Conservation (phyloP, 2,888 invertebrate genomes). For the Steinernema scapterisci region DNA sequence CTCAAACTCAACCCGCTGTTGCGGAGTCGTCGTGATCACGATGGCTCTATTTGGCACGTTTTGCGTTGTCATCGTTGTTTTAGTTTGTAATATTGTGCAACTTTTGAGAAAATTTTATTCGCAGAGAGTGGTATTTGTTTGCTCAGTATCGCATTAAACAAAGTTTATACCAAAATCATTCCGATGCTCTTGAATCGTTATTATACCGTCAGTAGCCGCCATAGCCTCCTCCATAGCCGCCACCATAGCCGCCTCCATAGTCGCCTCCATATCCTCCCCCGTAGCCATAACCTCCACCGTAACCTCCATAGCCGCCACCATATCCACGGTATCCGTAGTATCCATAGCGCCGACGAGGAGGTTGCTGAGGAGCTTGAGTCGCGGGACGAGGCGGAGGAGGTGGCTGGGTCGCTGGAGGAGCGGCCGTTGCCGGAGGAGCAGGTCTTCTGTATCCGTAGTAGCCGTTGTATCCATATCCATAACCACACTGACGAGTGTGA, state of each 20-base stretch:
- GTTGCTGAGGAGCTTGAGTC: neutral
- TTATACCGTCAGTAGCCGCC: too few relatives aligned
- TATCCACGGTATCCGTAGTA: neutral
- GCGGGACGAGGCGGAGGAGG: neutral
- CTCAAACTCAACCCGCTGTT: neutral
- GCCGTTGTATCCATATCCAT: neutral
- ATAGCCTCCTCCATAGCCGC: slow-evolving; percentile 5
- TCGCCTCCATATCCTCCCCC: slow-evolving; percentile 7
- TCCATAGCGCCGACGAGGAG: neutral
- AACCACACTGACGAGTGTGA: neutral
- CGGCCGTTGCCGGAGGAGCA: neutral
- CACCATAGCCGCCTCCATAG: slow-evolving; percentile 14
- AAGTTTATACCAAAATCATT: too few relatives aligned
- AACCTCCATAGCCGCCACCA: neutral
- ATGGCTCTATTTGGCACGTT: too few relatives aligned
- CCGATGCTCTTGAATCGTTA: too few relatives aligned
- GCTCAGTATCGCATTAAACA: too few relatives aligned
- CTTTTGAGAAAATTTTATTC: too few relatives aligned
- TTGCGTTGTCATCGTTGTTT: too few relatives aligned
- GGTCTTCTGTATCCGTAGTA: slow-evolving; percentile 21
- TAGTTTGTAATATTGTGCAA: too few relatives aligned
- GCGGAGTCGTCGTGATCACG: too few relatives aligned
- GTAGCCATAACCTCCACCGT: slow-evolving; percentile 3
- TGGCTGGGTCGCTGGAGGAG: neutral
- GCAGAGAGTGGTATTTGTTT: too few relatives aligned